These are phyloP conservation scores for Gadus chalcogrammus DNA, from an alignment of 2,113 vertebrate species.

Conservation along the genomic window DNA sequence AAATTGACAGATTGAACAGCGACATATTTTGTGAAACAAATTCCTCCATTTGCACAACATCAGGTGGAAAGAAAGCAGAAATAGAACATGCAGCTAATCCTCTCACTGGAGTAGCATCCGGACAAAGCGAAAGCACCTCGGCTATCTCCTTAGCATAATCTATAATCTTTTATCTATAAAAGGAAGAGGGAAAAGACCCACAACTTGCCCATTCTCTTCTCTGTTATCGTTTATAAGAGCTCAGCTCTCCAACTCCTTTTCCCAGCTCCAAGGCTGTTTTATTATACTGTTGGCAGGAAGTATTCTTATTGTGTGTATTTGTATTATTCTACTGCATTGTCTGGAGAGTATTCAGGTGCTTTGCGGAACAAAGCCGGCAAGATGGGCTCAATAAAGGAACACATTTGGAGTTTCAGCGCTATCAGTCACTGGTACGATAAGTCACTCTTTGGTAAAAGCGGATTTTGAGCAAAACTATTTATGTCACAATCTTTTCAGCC, in stretches of 20 bases:
- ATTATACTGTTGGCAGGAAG: slow-evolving; percentile 51
- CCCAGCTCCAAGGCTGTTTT: slow-evolving; percentile 47
- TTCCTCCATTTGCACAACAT: neutral
- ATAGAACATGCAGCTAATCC: slow-evolving; percentile 50
- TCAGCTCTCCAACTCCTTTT: slow-evolving; percentile 52
- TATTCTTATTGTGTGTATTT: slow-evolving; percentile 57
- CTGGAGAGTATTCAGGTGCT: slow-evolving; percentile 45
- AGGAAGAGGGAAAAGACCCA: slow-evolving; percentile 57
- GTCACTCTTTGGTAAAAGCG: slow-evolving; percentile 47
- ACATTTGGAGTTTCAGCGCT: slow-evolving; percentile 49
- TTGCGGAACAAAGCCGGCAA: slow-evolving; percentile 57
- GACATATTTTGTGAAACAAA: neutral
- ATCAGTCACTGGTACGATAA: slow-evolving; percentile 58
- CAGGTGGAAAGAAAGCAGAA: neutral
- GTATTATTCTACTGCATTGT: slow-evolving; percentile 55
- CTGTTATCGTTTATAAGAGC: slow-evolving; percentile 62
- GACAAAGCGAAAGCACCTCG: slow-evolving; percentile 55
- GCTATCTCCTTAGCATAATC: slow-evolving; percentile 74
- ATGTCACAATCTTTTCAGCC: slow-evolving; percentile 42
- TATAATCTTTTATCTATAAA: slow-evolving; percentile 51
- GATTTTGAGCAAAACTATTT: slow-evolving; percentile 42
- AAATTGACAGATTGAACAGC: too few relatives aligned
- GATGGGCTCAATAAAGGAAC: slow-evolving; percentile 54
- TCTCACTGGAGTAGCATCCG: slow-evolving; percentile 45
- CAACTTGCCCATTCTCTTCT: slow-evolving; percentile 56